Base-by-base conservation (phyloP, 2,797 vertebrate species). In the Pseudotriccus pelzelni region DNA sequence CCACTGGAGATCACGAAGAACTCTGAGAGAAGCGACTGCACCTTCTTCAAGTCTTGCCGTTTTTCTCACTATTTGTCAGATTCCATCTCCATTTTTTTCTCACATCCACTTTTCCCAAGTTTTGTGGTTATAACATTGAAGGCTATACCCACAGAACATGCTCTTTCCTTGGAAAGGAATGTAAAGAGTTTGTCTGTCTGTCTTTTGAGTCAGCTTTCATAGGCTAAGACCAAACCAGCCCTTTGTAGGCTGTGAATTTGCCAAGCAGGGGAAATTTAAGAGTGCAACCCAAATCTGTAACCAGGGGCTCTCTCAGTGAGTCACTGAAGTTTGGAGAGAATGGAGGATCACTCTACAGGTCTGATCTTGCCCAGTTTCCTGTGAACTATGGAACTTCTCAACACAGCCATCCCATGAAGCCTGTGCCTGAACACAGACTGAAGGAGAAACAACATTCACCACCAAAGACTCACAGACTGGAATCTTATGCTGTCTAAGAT, bases 401-500 rank as follows among this genome's bases (percentile, higher is more conserved):
- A 15, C 14, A 80, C 12, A 60, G 21, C 53, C 74, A 78, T 44
- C 37, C 43, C 14, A 8, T 6, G n/a, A 75, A 72, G 20, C 36
- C 52, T 64, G 5, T 55, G 32, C 25, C 36, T 13, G 7, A 75
- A 36, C 44, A 60, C 25, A 34, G 43, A 19, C 16, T 72, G 47
- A 16, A 78, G 19, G 22, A 80, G 58, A 87, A 90, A 47, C 6
- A 46, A 21, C 16, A 7, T 32, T 76, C 6, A 2, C 58, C 39
- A 80, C 53, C 56, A 67, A 81, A 90, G 46, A 34, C 20, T 58
- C 72, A 30, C n/a, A 43, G 34, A 14, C 21, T 59, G 39, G 22
- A 83, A 28, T 66, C 28, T 62, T 89, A 50, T 24, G 84, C 91
- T 93, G 9, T 95, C 80, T 47, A 92, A 95, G 84, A 92, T 82